Base-by-base conservation (phyloP, 2,888 invertebrate species). In the Poecilus cupreus region DNA sequence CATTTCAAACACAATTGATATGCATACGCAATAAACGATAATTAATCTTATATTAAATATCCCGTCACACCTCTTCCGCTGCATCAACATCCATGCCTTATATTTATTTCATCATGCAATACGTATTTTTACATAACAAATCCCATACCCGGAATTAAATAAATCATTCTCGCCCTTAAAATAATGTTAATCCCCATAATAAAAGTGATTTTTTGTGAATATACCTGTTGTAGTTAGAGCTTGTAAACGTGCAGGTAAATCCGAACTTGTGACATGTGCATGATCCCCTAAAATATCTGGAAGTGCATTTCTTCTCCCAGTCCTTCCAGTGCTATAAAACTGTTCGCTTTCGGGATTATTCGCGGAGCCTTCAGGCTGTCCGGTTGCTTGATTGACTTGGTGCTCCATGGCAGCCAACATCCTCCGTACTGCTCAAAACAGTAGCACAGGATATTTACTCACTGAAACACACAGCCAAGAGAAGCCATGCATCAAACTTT, bases 251-350 rank as follows among this genome's bases (percentile, higher is more conserved):
- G 93, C 92, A 3, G 96, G 94, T 85, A 97, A 91, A 87, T 96
- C 95, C 6, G 95, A 94, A 1, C 95, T 94, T 81, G 93, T 92
- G 83, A 94, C 92, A 84, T 93, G 91, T 37, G 94, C 93, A 85
- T 94, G 94, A 86, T 93, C 93, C 75, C 95, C 94, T 85, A 94
- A 90, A 85, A 97, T 96, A 88, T 97, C 95, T 0, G 96, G 95
- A 91, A 97, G 91, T 68, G 97, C 97, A 90, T 97, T 97, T 84
- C 97, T 90, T 78, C 97, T 91, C 16, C 97, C 97, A 37, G 96
- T 96, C 83, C 97, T 92, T 2, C 96, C 96, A 0, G 96, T 95
- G 85, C 94, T 94, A 82, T 96, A 91, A 89, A 97, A 97, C 88
- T 96, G 96, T 82, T 89, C 85, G 43, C 84, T 82, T 87, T 89